Percentiles rank a stretch among this genome's conserved stretches.
Evolutionary conservation across 2,797 vertebrate genomes (phyloP).

Genomic region (Manis pentadactyla): DNA sequence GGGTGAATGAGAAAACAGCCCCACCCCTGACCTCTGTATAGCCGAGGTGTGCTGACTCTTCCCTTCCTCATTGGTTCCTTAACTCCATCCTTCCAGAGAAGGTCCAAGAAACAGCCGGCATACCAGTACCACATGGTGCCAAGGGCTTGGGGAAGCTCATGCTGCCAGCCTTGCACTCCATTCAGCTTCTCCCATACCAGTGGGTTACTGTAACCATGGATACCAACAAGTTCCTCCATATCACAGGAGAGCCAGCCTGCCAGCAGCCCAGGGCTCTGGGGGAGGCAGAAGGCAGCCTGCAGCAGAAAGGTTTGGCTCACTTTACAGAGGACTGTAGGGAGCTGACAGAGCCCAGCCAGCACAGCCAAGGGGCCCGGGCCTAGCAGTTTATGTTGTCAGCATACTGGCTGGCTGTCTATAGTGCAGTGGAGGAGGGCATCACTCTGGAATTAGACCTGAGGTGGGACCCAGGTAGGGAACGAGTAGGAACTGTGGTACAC

Average conservation of each 20-base stretch:
- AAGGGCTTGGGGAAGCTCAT: slow-evolving; percentile 65
- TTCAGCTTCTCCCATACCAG: slow-evolving; percentile 72
- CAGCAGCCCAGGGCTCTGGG: slow-evolving; percentile 69
- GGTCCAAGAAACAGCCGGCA: slow-evolving; percentile 16
- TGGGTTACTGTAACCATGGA: slow-evolving; percentile 83
- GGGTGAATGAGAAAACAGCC: not conserved
- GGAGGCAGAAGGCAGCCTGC: slow-evolving; percentile 67
- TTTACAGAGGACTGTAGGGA: not conserved
- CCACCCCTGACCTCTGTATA: not conserved
- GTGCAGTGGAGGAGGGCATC: not conserved
- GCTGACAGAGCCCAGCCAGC: not conserved
- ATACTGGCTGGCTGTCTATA: not conserved
- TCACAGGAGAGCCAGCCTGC: slow-evolving; percentile 74
- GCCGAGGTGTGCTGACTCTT: not conserved
- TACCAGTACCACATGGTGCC: slow-evolving; percentile 64
- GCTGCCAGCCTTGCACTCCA: slow-evolving; percentile 67
- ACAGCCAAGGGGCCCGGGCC: slow-evolving; percentile 7
- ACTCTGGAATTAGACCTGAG: not conserved
- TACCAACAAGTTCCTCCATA: slow-evolving; percentile 78
- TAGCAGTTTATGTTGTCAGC: not conserved
- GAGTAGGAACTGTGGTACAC: not conserved
- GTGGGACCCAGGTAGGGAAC: not conserved
- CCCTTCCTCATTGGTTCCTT: not conserved
- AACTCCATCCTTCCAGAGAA: slow-evolving; percentile 65
- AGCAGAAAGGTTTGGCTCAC: slow-evolving; percentile 58